Evolutionary conservation across 2,888 invertebrate species (phyloP), one percentile per base, ranked within the genome.

Genomic region (Lasioglossum oenotherae): DNA sequence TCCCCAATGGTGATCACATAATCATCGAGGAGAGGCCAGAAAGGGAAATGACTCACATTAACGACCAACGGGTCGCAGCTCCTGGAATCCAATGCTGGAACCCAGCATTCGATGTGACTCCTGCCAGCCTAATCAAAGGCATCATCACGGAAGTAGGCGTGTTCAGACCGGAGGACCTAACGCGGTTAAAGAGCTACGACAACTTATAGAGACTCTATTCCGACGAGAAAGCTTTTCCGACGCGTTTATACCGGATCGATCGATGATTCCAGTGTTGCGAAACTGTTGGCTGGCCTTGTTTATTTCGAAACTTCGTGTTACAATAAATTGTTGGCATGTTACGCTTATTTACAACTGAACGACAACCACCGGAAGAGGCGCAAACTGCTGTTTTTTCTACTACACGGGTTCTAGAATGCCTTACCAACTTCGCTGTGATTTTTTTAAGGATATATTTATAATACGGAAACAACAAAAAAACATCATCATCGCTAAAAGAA

Each of bases 41-140:
- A 83, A 96, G 96, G 64, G 99, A 99, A 95, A 98, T 99, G 97
- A 98, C 98, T 0, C 97, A 97, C 93, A 97, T 99, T 71, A 98
- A 98, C 67, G 98, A 98, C 90, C 97, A 97, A 90, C 96, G 97
- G 94, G 98, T 99, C 92, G 99, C 99, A 77, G 98, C 99, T 12
- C 97, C 97, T 94, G 98, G 98, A 80, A 98, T 99, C 80, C 96
- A 96, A 79, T 99, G 98, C 94, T 99, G 99, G 99, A 99, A 99
- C 96, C 99, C 99, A 77, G 98, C 99, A 0, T 99, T 99, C 95
- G 99, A 99, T 95, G 98, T 99, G 0, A 99, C 99, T 5, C 99
- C 99, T 44, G 98, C 98, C 0, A 96, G 96, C 31, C 96, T 99
- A 53, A 99, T 99, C 88, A 98, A 98, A 82, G 99, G 97, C 35